Evolutionary conservation across 2,888 invertebrate species (phyloP), one percentile per base, ranked within the genome.

Genomic region (Mycalesis mineus): DNA sequence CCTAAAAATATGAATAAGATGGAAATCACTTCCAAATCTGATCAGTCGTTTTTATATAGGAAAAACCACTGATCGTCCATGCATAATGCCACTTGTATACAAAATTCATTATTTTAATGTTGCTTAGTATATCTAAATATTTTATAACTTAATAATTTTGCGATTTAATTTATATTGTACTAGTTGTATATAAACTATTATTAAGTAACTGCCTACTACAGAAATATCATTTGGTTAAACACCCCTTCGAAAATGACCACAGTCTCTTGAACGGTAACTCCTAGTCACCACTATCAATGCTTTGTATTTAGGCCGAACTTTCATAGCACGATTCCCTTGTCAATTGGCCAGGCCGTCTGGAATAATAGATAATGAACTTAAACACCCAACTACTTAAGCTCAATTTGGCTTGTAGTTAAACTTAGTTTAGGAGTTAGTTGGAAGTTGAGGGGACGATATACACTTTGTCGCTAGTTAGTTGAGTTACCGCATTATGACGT

Each of bases 291-390:
- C 33, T 55, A 56, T 49, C 44, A 39, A 33, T 42, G 55, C 36
- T 29, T 44, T 42, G 42, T 49, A 36, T 49, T 49, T 49, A 49
- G 49, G 42, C 42, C 37, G 49, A 56, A 50, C 36, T 50, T 56
- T 37, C 44, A 36, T 42, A 56, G 50, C 42, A 50, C 42, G 50
- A 50, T 42, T 56, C 56, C 56, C 56, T 41, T 56, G 56, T 44
- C 56, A 29, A 56, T 56, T 50, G 36, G 49, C 37, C 28, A 22
- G 14, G 17, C 28, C 36, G 17, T 1, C 49, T 44, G 44, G 29
- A 22, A 42, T 37, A 36, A 50, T 44, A 50, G 42, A 56, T 56
- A 56, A 56, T 56, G 44, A 50, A 50, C 56, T 56, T 49, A 44
- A 49, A 44, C 14, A 37, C 13, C 42, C 17, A 56, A 33, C 33